These are phyloP conservation scores for Siniperca obscura DNA, from an alignment of 2,797 vertebrate species.

Conservation along the genomic window DNA sequence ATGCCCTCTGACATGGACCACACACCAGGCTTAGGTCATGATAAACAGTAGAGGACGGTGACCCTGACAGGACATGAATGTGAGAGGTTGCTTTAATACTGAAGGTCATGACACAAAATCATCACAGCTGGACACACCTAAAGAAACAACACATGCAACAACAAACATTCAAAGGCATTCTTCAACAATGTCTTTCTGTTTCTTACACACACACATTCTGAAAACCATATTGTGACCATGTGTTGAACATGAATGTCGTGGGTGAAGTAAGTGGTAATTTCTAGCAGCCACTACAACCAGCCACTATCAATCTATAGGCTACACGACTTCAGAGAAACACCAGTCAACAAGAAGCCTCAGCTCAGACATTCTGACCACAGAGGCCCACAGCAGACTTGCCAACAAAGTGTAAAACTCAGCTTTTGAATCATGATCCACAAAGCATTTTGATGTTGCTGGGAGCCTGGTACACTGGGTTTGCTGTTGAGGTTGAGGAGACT, in stretches of 20 bases:
- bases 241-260: constrained; percentile 62
- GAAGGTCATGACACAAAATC: constrained; percentile 42
- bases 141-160: constrained; percentile 31
- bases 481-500: background rate
- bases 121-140: constrained; percentile 32
- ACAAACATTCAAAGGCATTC: constrained; percentile 29
- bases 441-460: constrained; percentile 16
- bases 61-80: constrained; percentile 54
- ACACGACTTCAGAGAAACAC: constrained; percentile 56
- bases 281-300: constrained; percentile 62
- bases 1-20: constrained; percentile 24
- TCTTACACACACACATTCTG: constrained; percentile 13
- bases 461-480: constrained; percentile 23
- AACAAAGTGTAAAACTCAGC: constrained; percentile 36
- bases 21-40: constrained; percentile 48
- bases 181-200: constrained; percentile 15
- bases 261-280: constrained; percentile 53
- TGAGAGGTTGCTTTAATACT: constrained; percentile 48
- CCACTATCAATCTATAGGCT: constrained; percentile 46
- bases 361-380: constrained; percentile 55
- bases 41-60: constrained; percentile 7
- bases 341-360: constrained; percentile 42
- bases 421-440: constrained; percentile 43
- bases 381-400: constrained; percentile 39
- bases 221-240: constrained; percentile 66